Conservation (phyloP, 2,888 invertebrate species). For the Hoplodrina ambigua region DNA sequence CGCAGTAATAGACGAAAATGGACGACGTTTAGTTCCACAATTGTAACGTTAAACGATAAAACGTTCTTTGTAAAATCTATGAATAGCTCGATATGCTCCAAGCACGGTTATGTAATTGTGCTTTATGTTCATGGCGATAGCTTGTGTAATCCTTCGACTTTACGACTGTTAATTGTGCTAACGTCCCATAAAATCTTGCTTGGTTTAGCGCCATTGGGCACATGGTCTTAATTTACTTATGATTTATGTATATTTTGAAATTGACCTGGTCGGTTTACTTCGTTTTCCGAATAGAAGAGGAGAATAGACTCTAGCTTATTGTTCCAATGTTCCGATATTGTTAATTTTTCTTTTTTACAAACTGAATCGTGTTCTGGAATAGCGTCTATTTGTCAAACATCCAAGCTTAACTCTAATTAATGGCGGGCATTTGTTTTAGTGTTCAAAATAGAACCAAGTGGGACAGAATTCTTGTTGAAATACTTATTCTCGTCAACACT, state of each 20-base stretch:
- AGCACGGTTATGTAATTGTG: constrained; percentile 78
- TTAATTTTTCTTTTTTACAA: constrained; percentile 18
- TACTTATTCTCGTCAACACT: constrained; percentile 15
- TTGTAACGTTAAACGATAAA: constrained; percentile 49
- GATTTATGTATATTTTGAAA: constrained; percentile 26
- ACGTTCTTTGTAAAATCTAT: constrained; percentile 71
- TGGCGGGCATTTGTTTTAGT: constrained; percentile 24
- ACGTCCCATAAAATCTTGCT: constrained; percentile 59
- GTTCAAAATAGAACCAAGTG: constrained; percentile 28
- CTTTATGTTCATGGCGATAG: constrained; percentile 72
- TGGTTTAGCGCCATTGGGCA: constrained; percentile 37
- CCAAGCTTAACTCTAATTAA: constrained; percentile 16
- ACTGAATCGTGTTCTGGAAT: constrained; percentile 22
- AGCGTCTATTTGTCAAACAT: constrained; percentile 22
- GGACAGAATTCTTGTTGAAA: constrained; percentile 11
- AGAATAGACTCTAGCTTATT: background rate
- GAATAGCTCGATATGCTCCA: constrained; percentile 75
- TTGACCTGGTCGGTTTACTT: no score
- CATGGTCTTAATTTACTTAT: constrained; percentile 42
- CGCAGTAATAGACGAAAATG: background rate
- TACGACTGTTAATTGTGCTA: constrained; percentile 68
- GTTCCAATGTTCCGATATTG: background rate
- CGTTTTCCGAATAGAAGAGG: no score
- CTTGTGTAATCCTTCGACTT: constrained; percentile 72
- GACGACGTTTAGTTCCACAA: background rate